Percentiles rank a stretch among this genome's conserved stretches.
phyloP scores from a whole-genome alignment of 2,113 vertebrate species.

The Vimba vimba region DNA sequence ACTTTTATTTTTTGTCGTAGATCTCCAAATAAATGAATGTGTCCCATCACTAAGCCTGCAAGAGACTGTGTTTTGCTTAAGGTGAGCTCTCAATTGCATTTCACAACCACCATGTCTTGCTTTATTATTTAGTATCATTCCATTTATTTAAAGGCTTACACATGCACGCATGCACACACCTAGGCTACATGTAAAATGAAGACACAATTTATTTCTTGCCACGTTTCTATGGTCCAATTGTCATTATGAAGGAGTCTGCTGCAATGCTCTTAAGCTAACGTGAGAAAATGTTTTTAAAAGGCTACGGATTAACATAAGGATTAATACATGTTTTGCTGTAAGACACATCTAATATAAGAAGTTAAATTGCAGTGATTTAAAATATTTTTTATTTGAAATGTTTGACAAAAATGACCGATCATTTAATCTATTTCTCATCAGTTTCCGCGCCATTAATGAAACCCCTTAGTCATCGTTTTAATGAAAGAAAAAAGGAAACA shows the following conservation, averaged over 20 bases:
- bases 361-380: background rate
- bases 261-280: slow-evolving; percentile 55
- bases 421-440: slow-evolving; percentile 66
- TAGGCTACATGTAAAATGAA: background rate
- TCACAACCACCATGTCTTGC: slow-evolving; percentile 70
- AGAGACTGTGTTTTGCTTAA: slow-evolving; percentile 66
- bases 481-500: slow-evolving; percentile 76
- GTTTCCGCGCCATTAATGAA: slow-evolving; percentile 60
- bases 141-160: slow-evolving; percentile 68
- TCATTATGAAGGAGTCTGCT: slow-evolving; percentile 72
- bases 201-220: slow-evolving; percentile 70
- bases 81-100: slow-evolving; percentile 72
- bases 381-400: background rate
- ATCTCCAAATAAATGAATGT: slow-evolving; percentile 67
- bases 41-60: slow-evolving; percentile 59
- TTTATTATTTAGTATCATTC: slow-evolving; percentile 73
- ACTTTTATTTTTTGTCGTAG: slow-evolving; percentile 61
- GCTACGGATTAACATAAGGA: background rate
- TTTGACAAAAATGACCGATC: background rate
- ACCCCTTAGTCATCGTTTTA: slow-evolving; percentile 87
- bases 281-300: background rate
- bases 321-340: background rate
- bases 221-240: slow-evolving; percentile 73
- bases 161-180: slow-evolving; percentile 40
- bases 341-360: background rate